Conservation (phyloP, 1,140 invertebrate genomes). For the Agrypnia vestita region DNA sequence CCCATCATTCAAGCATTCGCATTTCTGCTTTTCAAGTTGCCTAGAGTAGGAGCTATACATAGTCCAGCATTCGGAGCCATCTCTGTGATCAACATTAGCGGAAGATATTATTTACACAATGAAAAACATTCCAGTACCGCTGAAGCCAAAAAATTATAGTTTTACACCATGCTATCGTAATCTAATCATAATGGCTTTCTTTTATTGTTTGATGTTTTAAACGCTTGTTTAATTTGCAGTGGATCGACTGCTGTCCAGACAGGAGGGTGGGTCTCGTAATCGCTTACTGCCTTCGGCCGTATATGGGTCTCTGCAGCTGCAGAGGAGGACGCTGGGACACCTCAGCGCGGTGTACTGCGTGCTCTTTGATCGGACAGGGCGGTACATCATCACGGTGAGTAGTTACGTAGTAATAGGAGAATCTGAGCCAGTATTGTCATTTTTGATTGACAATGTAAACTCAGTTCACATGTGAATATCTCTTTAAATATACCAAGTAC, state of each 20-base stretch:
- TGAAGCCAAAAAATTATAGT: not conserved
- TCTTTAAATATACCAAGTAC: too few relatives aligned
- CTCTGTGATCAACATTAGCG: too few relatives aligned
- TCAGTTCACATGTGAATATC: too few relatives aligned
- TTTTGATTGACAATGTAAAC: too few relatives aligned
- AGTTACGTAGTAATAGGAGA: not conserved
- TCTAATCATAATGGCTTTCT: too few relatives aligned
- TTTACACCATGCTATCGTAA: too few relatives aligned
- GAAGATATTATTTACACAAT: conserved; percentile 58
- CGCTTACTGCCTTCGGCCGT: conserved; percentile 78
- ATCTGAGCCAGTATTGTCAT: too few relatives aligned
- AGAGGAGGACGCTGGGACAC: conserved; percentile 92
- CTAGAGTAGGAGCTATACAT: too few relatives aligned
- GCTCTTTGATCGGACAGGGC: conserved; percentile 93
- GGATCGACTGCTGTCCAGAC: conserved; percentile 80
- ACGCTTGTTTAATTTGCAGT: conserved; percentile 71
- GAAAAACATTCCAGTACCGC: too few relatives aligned
- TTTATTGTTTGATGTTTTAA: not conserved
- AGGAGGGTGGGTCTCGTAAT: conserved; percentile 71
- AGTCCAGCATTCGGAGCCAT: too few relatives aligned
- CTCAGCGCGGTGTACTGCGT: conserved; percentile 97
- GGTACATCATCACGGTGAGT: conserved; percentile 92
- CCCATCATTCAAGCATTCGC: too few relatives aligned
- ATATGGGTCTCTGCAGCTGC: conserved; percentile 83
- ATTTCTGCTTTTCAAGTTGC: too few relatives aligned